A percentile compares a stretch with the other conserved stretches of the same genome.
Evolutionary conservation across 2,797 vertebrate species (phyloP).

Genomic region (Gymnodraco acuticeps): DNA sequence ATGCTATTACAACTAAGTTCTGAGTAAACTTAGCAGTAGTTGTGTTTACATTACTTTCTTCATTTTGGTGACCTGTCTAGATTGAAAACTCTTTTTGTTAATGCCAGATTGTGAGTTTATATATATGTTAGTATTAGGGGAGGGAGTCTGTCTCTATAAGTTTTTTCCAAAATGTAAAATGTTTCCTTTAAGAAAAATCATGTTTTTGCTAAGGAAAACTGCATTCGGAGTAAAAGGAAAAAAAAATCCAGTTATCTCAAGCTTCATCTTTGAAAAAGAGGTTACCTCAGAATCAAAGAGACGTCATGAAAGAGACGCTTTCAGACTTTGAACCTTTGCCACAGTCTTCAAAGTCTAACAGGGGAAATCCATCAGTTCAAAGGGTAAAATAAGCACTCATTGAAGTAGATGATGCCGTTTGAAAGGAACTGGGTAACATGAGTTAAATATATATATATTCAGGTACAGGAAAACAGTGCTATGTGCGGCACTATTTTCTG

Average conservation of each 20-base stretch:
- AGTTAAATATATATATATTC: not conserved
- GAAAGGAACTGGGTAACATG: not conserved
- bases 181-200: not conserved
- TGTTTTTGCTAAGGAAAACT: not conserved
- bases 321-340: not conserved
- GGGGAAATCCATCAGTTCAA: slow-evolving; percentile 42
- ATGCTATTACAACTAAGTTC: not conserved
- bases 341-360: not conserved
- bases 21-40: not conserved
- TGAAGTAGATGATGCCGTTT: slow-evolving; percentile 2
- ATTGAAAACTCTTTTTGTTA: not conserved
- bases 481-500: too few species aligned
- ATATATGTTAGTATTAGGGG: too few species aligned
- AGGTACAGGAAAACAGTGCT: too few species aligned
- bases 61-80: not conserved
- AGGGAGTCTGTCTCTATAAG: not conserved
- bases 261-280: slow-evolving; percentile 3
- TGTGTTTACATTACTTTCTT: not conserved
- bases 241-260: not conserved
- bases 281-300: slow-evolving; percentile 21
- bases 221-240: not conserved
- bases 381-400: not conserved
- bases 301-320: slow-evolving; percentile 26
- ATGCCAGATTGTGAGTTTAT: not conserved
- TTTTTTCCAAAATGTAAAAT: too few species aligned